Base-by-base conservation (phyloP, 1,140 invertebrate species). In the Platyscapa corneri region DNA sequence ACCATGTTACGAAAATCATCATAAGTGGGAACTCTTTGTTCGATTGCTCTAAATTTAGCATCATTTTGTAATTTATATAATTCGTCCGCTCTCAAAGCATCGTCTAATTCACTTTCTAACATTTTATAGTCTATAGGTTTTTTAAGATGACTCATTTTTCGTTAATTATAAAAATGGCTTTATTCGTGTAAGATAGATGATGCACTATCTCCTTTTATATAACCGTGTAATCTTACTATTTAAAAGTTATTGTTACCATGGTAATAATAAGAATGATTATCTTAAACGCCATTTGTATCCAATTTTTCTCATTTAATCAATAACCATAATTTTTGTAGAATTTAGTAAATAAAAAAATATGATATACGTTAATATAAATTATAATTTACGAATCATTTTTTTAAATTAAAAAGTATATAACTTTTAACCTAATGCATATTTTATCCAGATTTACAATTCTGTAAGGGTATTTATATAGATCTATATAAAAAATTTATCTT, bases 21-120 rank as follows among this genome's bases (percentile, higher is more conserved):
- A 84, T 95, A 95, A 39, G 89, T 93, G 16, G 92, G 91, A 81
- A 95, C 93, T 49, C 93, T 92, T 86, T 93, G 94, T 76, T 94
- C 92, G 0, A 95, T 91, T 0, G 95, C 95, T 82, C 94, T 89
- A 23, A 95, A 88, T 89, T 95, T 95, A 39, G 95, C 95, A 88
- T 95, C 94, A 86, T 95, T 95, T 87, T 94, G 93, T 79, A 95
- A 88, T 90, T 93, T 92, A 84, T 95, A 94, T 16, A 94, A 88
- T 89, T 95, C 92, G 77, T 95, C 94, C 3, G 90, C 89, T 53
- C 90, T 88, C 23, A 95, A 84, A 49, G 92, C 91, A 18, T 91
- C 87, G 27, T 93, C 86, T 27, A 95, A 90, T 74, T 94, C 91
- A 83, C 87, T 60, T 88, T 93, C 92, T 37, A 94, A 87, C 49